phyloP scores from a whole-genome alignment of 2,113 vertebrate species.

The Tyto alba region DNA sequence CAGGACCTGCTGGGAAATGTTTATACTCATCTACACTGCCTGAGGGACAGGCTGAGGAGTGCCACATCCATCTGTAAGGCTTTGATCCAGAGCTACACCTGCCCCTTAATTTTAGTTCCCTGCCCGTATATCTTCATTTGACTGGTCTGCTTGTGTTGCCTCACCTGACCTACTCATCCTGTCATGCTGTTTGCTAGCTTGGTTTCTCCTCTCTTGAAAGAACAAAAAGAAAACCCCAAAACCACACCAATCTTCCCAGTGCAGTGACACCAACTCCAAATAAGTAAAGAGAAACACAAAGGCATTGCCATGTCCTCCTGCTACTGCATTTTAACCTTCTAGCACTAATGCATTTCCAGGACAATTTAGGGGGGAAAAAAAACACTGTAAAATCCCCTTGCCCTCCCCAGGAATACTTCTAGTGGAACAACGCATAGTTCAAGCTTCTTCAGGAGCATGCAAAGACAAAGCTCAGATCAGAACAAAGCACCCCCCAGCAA shows the following conservation, averaged over 20 bases:
- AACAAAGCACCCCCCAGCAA: neutral
- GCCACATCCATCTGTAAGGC: neutral
- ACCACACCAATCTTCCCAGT: neutral
- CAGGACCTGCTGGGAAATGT: neutral
- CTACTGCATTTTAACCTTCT: neutral
- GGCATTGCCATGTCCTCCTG: neutral
- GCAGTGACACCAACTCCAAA: neutral
- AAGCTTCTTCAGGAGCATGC: fast-evolving
- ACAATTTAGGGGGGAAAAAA: neutral
- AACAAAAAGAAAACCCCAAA: neutral
- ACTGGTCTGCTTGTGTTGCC: neutral
- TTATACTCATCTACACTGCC: neutral
- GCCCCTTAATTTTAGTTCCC: neutral
- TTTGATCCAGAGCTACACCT: neutral
- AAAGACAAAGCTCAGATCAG: neutral
- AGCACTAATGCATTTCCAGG: neutral
- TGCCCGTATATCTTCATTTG: neutral
- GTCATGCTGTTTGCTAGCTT: neutral
- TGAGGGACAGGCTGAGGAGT: neutral
- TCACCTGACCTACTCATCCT: neutral
- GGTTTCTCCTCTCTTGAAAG: neutral
- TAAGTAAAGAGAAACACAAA: neutral
- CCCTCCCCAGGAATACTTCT: neutral
- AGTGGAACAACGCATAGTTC: neutral
- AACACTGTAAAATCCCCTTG: neutral